Conservation (phyloP, 2,888 invertebrate genomes). For the Mythimna loreyi region DNA sequence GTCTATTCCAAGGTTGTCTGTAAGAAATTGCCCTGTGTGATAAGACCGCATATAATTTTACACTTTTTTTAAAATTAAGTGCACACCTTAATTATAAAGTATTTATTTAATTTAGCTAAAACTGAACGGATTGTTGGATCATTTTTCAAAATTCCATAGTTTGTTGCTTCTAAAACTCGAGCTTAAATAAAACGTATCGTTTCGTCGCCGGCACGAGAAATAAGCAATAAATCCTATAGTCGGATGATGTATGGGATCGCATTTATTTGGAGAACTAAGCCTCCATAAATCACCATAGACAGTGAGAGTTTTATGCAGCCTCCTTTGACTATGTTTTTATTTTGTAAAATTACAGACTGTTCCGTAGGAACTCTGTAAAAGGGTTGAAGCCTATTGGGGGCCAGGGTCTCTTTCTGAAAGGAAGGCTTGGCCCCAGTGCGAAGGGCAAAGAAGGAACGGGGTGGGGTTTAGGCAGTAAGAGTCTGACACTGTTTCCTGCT, state of each 20-base stretch:
- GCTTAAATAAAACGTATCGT: constrained; percentile 44
- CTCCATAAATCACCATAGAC: constrained; percentile 64
- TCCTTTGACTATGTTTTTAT: constrained; percentile 33
- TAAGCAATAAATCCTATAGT: constrained; percentile 60
- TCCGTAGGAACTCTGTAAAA: too few species aligned
- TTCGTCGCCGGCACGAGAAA: constrained; percentile 41
- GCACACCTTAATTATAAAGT: too few species aligned
- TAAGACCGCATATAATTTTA: too few species aligned
- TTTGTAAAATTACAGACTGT: not conserved
- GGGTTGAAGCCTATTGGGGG: too few species aligned
- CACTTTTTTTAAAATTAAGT: too few species aligned
- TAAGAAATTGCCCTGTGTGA: too few species aligned
- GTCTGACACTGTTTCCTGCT: too few species aligned
- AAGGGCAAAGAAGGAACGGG: too few species aligned
- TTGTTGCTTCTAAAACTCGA: constrained; percentile 17
- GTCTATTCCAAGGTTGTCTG: too few species aligned
- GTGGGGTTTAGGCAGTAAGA: too few species aligned
- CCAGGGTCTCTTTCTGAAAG: too few species aligned
- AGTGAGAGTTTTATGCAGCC: constrained; percentile 48
- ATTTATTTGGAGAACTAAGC: constrained; percentile 62
- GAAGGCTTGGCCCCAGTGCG: too few species aligned
- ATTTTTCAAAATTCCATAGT: constrained; percentile 20
- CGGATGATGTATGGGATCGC: constrained; percentile 64
- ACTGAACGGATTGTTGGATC: not conserved
- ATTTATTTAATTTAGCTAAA: constrained; percentile 2